phyloP scores from a whole-genome alignment of 1,140 invertebrate species.

The Palaemon carinicauda region DNA sequence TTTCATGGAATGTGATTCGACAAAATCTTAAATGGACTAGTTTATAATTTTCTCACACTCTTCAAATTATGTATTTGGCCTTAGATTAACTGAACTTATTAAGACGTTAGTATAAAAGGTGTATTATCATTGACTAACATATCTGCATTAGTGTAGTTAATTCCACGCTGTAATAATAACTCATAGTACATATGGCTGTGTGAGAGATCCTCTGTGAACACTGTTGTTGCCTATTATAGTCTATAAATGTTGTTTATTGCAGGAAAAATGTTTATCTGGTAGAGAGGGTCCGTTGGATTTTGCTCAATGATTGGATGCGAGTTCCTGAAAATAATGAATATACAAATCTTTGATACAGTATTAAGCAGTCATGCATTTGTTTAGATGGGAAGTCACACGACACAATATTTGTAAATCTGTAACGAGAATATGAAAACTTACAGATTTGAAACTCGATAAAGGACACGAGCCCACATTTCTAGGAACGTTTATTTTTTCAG shows the following conservation, averaged over 20 bases:
- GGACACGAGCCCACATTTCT: too few relatives aligned
- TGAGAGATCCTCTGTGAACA: constrained; percentile 1
- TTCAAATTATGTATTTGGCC: constrained; percentile 7
- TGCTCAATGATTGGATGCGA: too few relatives aligned
- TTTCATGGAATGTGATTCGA: neutral
- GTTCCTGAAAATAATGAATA: neutral
- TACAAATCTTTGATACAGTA: neutral
- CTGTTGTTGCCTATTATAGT: neutral
- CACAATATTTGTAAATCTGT: too few relatives aligned
- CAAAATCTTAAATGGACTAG: neutral
- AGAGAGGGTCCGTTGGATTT: neutral
- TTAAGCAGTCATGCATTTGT: neutral
- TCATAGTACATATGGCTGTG: neutral
- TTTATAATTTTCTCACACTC: neutral
- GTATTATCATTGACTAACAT: constrained; percentile 1
- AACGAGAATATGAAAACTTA: too few relatives aligned
- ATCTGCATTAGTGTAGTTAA: constrained; percentile 19
- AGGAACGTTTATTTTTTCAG: too few relatives aligned
- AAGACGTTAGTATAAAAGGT: constrained; percentile 1
- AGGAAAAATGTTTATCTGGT: neutral
- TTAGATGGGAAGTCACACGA: too few relatives aligned
- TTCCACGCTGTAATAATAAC: neutral
- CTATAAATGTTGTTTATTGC: neutral
- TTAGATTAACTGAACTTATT: constrained; percentile 10
- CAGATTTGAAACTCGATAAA: too few relatives aligned